Conservation (phyloP, 2,888 invertebrate species). For the Dorcus hopei region DNA sequence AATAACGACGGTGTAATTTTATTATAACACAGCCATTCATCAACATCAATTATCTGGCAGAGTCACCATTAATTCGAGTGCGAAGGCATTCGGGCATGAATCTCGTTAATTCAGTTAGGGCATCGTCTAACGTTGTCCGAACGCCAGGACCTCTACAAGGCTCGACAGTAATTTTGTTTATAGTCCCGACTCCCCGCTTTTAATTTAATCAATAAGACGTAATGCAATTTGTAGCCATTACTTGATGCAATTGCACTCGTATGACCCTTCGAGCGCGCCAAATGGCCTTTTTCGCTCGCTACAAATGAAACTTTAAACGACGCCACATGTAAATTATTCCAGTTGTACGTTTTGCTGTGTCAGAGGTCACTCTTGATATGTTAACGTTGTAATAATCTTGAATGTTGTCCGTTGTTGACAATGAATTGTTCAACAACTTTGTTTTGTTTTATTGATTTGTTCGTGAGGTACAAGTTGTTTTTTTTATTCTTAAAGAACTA, state of each 20-base stretch:
- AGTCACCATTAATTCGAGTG: slow-evolving; percentile 13
- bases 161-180: slow-evolving; percentile 50
- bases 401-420: too few species aligned
- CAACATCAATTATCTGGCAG: slow-evolving; percentile 21
- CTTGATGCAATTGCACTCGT: slow-evolving; percentile 25
- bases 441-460: too few species aligned
- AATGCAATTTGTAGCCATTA: slow-evolving; percentile 31
- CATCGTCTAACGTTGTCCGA: slow-evolving; percentile 38
- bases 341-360: too few species aligned
- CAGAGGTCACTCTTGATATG: too few species aligned
- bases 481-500: too few species aligned
- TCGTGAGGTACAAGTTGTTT: too few species aligned
- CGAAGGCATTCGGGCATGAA: slow-evolving; percentile 37
- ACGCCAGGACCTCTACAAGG: slow-evolving; percentile 27
- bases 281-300: not conserved
- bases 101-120: slow-evolving; percentile 28
- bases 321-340: too few species aligned
- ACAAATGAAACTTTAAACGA: too few species aligned
- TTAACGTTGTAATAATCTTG: too few species aligned
- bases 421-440: too few species aligned
- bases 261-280: slow-evolving; percentile 21
- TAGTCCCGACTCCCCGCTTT: slow-evolving; percentile 33
- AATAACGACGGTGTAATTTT: slow-evolving; percentile 7
- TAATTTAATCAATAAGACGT: slow-evolving; percentile 39
- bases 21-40: slow-evolving; percentile 17